These are phyloP conservation scores for Drosophila mojavensis DNA, from an alignment of 1,140 invertebrate species.

Conservation along the genomic window DNA sequence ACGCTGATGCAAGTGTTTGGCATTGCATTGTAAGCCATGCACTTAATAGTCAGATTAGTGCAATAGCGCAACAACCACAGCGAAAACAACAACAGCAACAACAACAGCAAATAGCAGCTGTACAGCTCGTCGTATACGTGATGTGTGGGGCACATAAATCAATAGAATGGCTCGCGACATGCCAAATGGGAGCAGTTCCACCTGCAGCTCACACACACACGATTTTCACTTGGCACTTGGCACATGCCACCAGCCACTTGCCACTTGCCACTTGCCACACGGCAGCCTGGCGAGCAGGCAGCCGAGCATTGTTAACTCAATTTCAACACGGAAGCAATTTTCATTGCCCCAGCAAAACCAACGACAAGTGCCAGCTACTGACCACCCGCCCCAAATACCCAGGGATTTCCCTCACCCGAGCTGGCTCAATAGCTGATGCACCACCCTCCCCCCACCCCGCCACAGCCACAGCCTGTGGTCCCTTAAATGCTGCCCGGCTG, in stretches of 20 bases:
- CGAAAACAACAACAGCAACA: conserved; percentile 28
- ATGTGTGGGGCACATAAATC: conserved; percentile 67
- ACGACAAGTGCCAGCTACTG: conserved; percentile 56
- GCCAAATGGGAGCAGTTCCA: conserved; percentile 37
- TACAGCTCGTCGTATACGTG: conserved; percentile 45
- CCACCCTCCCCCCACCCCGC: not conserved
- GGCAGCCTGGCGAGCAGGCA: conserved; percentile 20
- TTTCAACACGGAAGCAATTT: conserved; percentile 77
- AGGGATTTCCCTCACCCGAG: not conserved
- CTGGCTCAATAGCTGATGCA: not conserved
- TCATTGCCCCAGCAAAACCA: conserved; percentile 50
- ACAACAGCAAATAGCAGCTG: conserved; percentile 21
- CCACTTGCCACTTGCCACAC: conserved; percentile 16
- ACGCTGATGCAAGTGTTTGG: conserved; percentile 67
- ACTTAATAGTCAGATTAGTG: conserved; percentile 63
- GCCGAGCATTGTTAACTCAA: conserved; percentile 72
- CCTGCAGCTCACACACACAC: conserved; percentile 18
- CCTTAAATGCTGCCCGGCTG: conserved; percentile 22
- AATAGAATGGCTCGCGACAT: conserved; percentile 54
- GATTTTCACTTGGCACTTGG: conserved; percentile 4
- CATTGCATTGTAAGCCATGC: conserved; percentile 75
- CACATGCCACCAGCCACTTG: not conserved
- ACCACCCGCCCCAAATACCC: not conserved
- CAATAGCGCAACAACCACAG: conserved; percentile 22
- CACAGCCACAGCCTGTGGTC: conserved; percentile 6